A percentile compares a stretch with the other conserved stretches of the same genome.
Evolutionary conservation across 2,797 vertebrate genomes (phyloP).

Genomic region (Ceryle rudis): DNA sequence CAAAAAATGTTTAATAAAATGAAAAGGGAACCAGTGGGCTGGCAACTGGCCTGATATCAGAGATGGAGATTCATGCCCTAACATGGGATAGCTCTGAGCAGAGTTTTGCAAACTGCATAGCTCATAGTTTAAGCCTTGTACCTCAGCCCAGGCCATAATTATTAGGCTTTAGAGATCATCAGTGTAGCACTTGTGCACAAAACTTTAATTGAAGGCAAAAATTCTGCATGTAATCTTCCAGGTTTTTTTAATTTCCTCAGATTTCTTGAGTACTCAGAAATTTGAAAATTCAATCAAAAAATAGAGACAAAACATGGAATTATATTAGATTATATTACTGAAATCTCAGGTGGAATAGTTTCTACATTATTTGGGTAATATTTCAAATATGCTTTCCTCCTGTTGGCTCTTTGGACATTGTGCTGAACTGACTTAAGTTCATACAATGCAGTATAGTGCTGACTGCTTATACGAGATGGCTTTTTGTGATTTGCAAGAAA

Average conservation of each 20-base stretch:
- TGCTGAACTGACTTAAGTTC: neutral
- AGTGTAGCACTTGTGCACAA: neutral
- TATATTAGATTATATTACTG: neutral
- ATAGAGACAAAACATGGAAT: neutral
- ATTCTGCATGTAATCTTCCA: no score
- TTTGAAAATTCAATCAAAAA: neutral
- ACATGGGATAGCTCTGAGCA: neutral
- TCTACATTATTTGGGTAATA: neutral
- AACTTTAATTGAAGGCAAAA: neutral
- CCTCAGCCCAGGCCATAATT: neutral
- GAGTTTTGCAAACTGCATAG: neutral
- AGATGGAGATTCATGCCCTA: neutral
- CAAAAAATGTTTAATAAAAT: neutral
- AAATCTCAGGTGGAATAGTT: neutral
- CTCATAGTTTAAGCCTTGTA: neutral
- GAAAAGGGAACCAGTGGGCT: neutral
- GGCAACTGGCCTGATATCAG: neutral
- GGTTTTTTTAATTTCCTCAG: neutral
- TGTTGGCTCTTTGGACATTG: accelerated
- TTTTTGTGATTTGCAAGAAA: neutral
- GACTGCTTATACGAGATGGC: neutral
- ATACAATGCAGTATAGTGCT: neutral
- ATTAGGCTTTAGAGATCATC: neutral
- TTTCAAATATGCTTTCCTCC: neutral
- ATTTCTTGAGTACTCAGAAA: neutral